Evolutionary conservation across 2,888 invertebrate species (phyloP).

Genomic region (Acanthococcus lagerstroemiae): DNA sequence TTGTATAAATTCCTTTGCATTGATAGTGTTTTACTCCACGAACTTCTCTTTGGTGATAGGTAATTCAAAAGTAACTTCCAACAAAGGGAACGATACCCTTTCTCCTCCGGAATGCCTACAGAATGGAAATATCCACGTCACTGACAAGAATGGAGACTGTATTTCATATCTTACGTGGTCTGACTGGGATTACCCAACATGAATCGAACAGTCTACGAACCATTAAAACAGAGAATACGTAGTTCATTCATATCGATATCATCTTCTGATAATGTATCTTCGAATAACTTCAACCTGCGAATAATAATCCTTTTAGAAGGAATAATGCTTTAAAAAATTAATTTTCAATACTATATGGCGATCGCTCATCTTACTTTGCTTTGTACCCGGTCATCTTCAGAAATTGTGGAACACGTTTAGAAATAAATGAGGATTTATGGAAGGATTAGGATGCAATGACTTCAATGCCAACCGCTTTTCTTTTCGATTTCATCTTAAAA

Average conservation of each 20-base stretch:
- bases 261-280: constrained; percentile 58
- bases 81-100: constrained; percentile 67
- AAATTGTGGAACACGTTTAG: too few species aligned
- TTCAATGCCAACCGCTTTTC: too few species aligned
- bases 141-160: background rate
- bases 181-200: background rate
- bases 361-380: background rate
- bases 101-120: constrained; percentile 83
- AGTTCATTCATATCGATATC: constrained; percentile 59
- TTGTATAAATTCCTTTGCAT: constrained; percentile 71
- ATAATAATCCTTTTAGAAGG: background rate
- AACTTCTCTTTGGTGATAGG: constrained; percentile 56
- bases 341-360: too few species aligned
- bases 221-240: constrained; percentile 65
- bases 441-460: too few species aligned
- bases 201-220: too few species aligned
- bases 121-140: too few species aligned
- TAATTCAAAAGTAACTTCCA: constrained; percentile 86
- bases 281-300: constrained; percentile 66
- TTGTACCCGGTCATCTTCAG: background rate
- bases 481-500: too few species aligned
- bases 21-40: constrained; percentile 57
- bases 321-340: too few species aligned
- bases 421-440: too few species aligned
- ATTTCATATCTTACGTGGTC: background rate